Evolutionary conservation across 2,888 invertebrate species (phyloP), one percentile per base, ranked within the genome.

Genomic region (Syrphus vitripennis): DNA sequence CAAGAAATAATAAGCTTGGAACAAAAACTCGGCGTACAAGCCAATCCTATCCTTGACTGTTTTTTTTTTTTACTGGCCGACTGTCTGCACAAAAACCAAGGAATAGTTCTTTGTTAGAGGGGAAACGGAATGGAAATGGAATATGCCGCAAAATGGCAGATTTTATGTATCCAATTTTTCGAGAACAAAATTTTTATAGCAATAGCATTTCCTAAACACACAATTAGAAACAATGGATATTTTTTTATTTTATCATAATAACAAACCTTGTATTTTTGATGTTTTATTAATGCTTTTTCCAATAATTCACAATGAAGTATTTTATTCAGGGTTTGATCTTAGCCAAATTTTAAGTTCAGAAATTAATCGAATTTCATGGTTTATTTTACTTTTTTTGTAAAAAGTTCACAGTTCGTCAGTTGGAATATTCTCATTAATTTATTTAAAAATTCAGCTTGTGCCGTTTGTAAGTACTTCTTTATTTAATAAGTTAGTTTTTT

Each of bases 121-220:
- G 67, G 87, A 75, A 87, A 87, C 87, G 83, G 53, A 87, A 83
- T 87, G 83, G 77, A 65, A 86, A 82, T 67, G 87, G 75, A 83
- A 83, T 83, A 78, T 83, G 87, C 87, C 87, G 87, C 87, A 87
- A 87, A 87, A 87, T 87, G 87, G 87, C 87, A 87, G 87, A 83
- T 75, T 87, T 83, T 83, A 87, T 86, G 82, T 86, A 86, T 78
- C 86, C 72, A 45, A 69, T 72, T 83, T 84, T 84, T 65, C 59
- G 65, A 77, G 70, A 61, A 63, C 61, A 59, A 83, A 45, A 72
- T 72, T 34, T 45, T 40, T n/a, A n/a, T n/a, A n/a, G n/a, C n/a
- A n/a, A 37, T 10, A 70, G 75, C 69, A 29, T 70, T 81, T 29
- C 37, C 45, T 26, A 45, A 63, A 37, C 65, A 57, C 70, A 70